phyloP scores from a whole-genome alignment of 2,113 vertebrate species.

The Scomber scombrus region DNA sequence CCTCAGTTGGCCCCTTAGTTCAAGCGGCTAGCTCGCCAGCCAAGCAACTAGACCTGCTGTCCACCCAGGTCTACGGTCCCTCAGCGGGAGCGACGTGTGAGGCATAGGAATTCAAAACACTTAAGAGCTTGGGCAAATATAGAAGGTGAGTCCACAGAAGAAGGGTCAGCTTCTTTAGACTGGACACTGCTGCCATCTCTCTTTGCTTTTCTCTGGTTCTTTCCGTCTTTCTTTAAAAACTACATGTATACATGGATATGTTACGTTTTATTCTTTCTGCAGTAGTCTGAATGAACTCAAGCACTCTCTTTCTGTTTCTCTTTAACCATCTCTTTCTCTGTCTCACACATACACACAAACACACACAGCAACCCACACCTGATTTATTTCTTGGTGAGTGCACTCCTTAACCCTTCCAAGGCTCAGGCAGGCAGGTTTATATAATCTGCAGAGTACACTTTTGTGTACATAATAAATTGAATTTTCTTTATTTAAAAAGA shows the following conservation, averaged over 20 bases:
- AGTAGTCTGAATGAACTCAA: neutral
- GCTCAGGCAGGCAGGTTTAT: conserved; percentile 38
- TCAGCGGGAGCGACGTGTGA: conserved; percentile 32
- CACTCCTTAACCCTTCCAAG: conserved; percentile 51
- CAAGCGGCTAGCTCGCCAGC: conserved; percentile 54
- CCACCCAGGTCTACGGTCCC: conserved; percentile 70
- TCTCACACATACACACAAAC: neutral
- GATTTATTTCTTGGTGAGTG: conserved; percentile 48
- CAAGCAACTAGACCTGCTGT: conserved; percentile 63
- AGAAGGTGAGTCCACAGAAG: conserved; percentile 48
- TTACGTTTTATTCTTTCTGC: conserved; percentile 19
- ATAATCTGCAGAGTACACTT: conserved; percentile 54
- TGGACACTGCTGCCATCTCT: conserved; percentile 36
- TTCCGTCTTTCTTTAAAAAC: conserved; percentile 2
- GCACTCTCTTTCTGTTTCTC: neutral
- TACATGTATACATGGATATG: neutral
- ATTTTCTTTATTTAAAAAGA: neutral
- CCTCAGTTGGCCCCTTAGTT: conserved; percentile 52
- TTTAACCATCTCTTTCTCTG: neutral
- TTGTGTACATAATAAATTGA: conserved; percentile 36
- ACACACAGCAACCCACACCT: conserved; percentile 15
- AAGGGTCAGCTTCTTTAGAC: conserved; percentile 50
- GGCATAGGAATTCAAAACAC: conserved; percentile 57
- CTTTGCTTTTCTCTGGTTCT: conserved; percentile 14
- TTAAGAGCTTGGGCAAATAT: conserved; percentile 73